phyloP scores from a whole-genome alignment of 2,888 invertebrate species.

The Smittia sp. region DNA sequence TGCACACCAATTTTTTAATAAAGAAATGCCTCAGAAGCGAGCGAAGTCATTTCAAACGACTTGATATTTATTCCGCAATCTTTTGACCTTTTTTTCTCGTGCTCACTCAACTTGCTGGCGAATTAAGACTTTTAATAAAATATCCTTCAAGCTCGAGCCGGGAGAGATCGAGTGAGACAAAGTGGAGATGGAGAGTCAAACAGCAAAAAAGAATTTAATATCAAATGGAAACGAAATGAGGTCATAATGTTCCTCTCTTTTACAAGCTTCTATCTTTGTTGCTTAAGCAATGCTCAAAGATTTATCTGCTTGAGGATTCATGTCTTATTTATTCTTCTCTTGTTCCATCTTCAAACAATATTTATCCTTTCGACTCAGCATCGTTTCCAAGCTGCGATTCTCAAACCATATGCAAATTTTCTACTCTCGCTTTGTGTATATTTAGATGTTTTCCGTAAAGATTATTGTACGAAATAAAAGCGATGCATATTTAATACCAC shows the following conservation, averaged over 20 bases:
- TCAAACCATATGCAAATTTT: constrained; percentile 40
- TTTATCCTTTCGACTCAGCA: constrained; percentile 25
- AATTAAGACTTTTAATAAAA: constrained; percentile 15
- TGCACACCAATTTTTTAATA: no score
- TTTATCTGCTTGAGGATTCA: not conserved
- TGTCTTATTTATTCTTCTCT: not conserved
- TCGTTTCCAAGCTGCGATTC: not conserved
- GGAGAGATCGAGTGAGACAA: not conserved
- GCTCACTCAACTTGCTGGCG: not conserved
- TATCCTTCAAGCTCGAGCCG: no score
- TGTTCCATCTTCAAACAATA: not conserved
- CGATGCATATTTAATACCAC: constrained; percentile 40
- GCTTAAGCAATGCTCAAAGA: not conserved
- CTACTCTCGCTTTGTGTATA: constrained; percentile 15
- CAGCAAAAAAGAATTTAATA: constrained; percentile 13
- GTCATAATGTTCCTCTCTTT: constrained; percentile 19
- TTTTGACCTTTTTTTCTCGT: not conserved
- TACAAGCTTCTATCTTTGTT: not conserved
- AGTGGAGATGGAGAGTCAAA: not conserved
- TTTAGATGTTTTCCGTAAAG: constrained; percentile 36
- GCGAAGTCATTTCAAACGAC: no score
- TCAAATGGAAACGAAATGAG: constrained; percentile 28
- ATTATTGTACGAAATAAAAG: constrained; percentile 29
- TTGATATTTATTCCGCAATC: not conserved
- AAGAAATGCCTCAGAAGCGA: no score